A percentile compares a stretch with the other conserved stretches of the same genome.
phyloP scores from a whole-genome alignment of 2,797 vertebrate genomes.

The Distichodus sexfasciatus region DNA sequence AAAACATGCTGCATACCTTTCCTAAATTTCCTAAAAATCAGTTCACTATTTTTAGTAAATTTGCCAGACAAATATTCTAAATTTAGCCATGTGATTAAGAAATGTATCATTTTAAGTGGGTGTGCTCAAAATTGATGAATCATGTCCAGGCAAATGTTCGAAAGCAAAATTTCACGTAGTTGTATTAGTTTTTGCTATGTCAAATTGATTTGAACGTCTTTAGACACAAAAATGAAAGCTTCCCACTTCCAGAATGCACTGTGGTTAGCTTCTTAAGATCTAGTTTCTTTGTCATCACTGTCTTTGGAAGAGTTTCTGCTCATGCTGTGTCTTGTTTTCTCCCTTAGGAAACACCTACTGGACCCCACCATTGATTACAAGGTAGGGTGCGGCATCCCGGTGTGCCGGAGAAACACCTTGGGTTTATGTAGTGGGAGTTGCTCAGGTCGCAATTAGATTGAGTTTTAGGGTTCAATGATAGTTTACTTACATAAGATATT shows the following conservation, averaged over 20 bases:
- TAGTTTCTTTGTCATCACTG: background rate
- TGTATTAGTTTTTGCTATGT: too few species aligned
- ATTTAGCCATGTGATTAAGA: too few species aligned
- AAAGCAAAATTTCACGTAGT: too few species aligned
- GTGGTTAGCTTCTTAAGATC: background rate
- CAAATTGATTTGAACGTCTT: too few species aligned
- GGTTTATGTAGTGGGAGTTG: background rate
- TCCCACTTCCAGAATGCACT: background rate
- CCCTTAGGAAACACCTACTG: conserved; percentile 67
- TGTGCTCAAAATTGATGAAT: too few species aligned
- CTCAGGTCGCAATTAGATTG: background rate
- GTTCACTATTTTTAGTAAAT: too few species aligned
- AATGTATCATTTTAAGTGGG: too few species aligned
- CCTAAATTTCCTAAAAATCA: too few species aligned
- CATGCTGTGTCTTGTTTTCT: conserved; percentile 25
- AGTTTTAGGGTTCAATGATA: background rate
- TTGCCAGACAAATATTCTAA: too few species aligned
- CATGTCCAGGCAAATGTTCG: too few species aligned
- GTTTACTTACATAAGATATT: background rate
- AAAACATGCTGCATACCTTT: too few species aligned
- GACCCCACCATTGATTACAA: conserved; percentile 65
- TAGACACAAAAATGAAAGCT: background rate
- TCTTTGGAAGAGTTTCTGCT: background rate
- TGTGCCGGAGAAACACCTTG: background rate
- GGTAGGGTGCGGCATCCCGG: conserved; percentile 56